Evolutionary conservation across 30 jellyfish, hydroid and myxozoan genomes (phyloP), one percentile per base, ranked within the genome.

Genomic region (Aurelia aurita): DNA sequence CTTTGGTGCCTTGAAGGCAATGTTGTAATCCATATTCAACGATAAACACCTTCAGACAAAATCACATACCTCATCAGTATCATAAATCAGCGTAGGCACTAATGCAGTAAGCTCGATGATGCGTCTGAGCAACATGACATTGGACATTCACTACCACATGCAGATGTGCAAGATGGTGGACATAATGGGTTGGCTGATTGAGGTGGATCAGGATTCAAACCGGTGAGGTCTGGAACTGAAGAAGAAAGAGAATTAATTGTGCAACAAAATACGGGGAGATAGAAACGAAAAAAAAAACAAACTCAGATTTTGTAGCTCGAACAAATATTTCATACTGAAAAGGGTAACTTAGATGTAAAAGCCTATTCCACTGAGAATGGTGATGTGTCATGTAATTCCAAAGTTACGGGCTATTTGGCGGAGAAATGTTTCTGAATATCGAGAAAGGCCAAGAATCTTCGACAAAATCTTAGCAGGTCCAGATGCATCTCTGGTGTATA

Each of bases 111-210:
- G 34, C 87, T 83, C 58, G 93, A 83, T 7, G 93, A 29, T n/a
- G 86, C 53, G 61, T 83, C 93, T 15, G 93, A 68, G 62, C 93
- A 83, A 64, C 93, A 83, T 23, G 86, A 61, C 73, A 83, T 70
- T 12, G 93, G 93, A 59, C 93, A 83, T 31, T 58, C 74, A 16
- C 34, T 45, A 20, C 87, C 93, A 71, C 93, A 83, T 0, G 72
- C 93, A 44, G 49, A 69, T 44, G 63, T 27, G 54, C 93, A 83
- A 14, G 78, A 20, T 8, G 86, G 58, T 9, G 93, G 87, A 35
- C 93, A 83, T 4, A 32, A 11, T 0, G 77, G 49, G 69, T 39
- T 44, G 14, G 31, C 68, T 35, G 54, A 72, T 47, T 74, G 70
- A 4, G 47, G 43, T 9, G 93, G 80, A 8, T 69, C 72, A 21